Percentiles rank a stretch among this genome's conserved stretches.
These are phyloP conservation scores for Trachymyrmex cornetzi DNA, from an alignment of 1,140 invertebrate species.

Conservation along the genomic window DNA sequence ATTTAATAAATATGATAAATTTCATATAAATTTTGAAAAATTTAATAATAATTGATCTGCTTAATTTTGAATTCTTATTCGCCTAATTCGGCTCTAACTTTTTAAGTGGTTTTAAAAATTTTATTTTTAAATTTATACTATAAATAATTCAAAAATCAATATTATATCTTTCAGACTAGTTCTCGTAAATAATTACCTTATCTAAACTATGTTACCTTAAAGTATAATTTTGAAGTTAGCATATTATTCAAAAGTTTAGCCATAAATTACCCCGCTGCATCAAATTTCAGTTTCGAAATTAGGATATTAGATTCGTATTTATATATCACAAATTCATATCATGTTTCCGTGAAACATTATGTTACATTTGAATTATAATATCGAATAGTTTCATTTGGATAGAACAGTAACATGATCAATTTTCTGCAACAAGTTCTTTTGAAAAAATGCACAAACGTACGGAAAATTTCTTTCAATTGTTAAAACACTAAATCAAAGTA, in stretches of 20 bases:
- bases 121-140: not conserved
- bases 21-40: not conserved
- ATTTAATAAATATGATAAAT: not conserved
- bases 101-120: not conserved
- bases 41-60: not conserved
- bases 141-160: not conserved
- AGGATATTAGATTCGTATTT: slow-evolving; percentile 25
- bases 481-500: not conserved
- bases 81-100: not conserved
- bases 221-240: slow-evolving; percentile 26
- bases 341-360: not conserved
- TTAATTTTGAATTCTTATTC: slow-evolving; percentile 1
- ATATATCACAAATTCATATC: slow-evolving; percentile 16
- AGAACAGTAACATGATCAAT: not conserved
- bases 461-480: not conserved
- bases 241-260: not conserved
- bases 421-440: not conserved
- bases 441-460: not conserved
- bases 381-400: slow-evolving; percentile 9
- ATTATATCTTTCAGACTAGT: not conserved
- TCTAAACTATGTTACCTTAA: not conserved
- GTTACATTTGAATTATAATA: slow-evolving; percentile 4
- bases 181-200: not conserved
- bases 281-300: slow-evolving; percentile 36
- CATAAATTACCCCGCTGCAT: slow-evolving; percentile 1